Evolutionary conservation across 2,888 invertebrate species (phyloP).

Genomic region (Cephus nigrinus): DNA sequence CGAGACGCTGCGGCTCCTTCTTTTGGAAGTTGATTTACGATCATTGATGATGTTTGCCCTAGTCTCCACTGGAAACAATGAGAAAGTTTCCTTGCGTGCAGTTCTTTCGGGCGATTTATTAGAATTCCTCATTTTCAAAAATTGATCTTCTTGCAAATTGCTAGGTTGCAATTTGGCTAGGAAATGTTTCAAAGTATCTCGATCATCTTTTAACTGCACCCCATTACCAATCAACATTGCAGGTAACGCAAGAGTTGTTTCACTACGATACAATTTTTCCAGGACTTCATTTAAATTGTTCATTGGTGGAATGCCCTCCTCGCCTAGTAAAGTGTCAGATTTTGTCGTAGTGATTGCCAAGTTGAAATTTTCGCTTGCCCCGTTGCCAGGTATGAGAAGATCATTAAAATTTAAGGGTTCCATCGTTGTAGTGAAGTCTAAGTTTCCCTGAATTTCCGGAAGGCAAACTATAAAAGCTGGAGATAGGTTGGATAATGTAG

Average conservation of each 20-base stretch:
- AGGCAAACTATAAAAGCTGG: not conserved
- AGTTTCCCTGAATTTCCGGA: not conserved
- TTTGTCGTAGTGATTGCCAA: not conserved
- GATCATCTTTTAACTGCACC: not conserved
- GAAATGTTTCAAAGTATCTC: not conserved
- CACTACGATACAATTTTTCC: not conserved
- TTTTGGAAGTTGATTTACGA: slow-evolving; percentile 15
- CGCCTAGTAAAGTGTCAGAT: not conserved
- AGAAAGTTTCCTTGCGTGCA: not conserved
- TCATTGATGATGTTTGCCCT: slow-evolving; percentile 18
- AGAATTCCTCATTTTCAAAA: not conserved
- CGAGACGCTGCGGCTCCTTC: not conserved
- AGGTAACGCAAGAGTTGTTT: not conserved
- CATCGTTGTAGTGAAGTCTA: not conserved
- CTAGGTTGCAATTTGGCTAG: not conserved
- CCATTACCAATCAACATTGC: not conserved
- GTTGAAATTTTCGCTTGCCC: not conserved
- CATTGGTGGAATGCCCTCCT: not conserved
- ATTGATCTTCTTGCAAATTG: not conserved
- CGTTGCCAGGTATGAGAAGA: not conserved
- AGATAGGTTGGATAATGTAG: not conserved
- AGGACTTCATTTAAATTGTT: not conserved
- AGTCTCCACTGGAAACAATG: not conserved
- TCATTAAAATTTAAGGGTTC: not conserved
- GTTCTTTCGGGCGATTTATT: not conserved